phyloP scores from a whole-genome alignment of 2,113 vertebrate species.

The Calyptomena viridis region DNA sequence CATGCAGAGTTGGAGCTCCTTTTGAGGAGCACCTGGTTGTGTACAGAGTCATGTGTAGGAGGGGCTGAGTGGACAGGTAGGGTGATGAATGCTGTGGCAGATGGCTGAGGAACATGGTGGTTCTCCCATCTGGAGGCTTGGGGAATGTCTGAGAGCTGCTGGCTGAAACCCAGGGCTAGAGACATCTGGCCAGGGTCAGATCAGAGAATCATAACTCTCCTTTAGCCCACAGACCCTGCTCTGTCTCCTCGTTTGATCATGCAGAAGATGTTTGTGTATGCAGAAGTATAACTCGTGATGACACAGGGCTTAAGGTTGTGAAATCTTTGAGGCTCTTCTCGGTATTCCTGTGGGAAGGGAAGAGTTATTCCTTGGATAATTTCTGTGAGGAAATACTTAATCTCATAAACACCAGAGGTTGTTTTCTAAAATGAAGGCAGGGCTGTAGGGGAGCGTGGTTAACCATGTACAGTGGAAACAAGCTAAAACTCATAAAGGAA shows the following conservation, averaged over 20 bases:
- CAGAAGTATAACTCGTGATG: background rate
- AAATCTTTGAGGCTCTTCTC: constrained; percentile 5
- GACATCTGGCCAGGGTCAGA: background rate
- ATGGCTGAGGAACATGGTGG: background rate
- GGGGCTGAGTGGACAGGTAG: background rate
- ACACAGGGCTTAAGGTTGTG: background rate
- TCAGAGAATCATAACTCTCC: background rate
- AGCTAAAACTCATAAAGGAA: constrained; percentile 3
- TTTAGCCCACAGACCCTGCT: background rate
- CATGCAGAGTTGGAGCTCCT: background rate
- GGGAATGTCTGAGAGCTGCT: background rate
- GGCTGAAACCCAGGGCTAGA: background rate
- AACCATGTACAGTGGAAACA: background rate
- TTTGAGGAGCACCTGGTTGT: background rate
- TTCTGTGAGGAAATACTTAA: constrained; percentile 9
- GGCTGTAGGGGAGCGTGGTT: background rate
- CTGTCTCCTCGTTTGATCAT: background rate
- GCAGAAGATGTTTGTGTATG: background rate
- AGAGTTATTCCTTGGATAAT: background rate
- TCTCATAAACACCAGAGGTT: background rate
- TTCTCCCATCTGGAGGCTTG: background rate
- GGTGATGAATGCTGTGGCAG: background rate
- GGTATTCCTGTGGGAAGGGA: constrained; percentile 12
- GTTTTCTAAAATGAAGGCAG: background rate
- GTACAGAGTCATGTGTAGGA: accelerated